Evolutionary conservation across 2,113 vertebrate genomes (phyloP), one percentile per base, ranked within the genome.

Genomic region (Lophochroa leadbeateri): DNA sequence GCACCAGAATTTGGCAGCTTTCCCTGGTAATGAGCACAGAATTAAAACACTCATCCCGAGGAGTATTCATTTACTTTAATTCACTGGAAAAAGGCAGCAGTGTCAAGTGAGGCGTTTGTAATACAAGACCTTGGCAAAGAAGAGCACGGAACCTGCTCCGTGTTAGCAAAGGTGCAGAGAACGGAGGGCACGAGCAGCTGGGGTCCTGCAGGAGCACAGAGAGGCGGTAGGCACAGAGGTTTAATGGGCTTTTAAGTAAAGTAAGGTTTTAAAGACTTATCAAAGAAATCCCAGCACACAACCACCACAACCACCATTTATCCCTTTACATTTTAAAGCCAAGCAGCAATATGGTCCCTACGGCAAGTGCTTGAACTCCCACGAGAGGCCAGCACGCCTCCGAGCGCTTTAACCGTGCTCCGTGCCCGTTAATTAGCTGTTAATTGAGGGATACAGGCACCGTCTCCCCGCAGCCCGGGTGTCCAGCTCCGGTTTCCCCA

Each of bases 161-260:
- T 10, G 1, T 12, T 35, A 60, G 58, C 29, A 11, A 25, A 58
- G 19, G 60, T 0, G 1, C 2, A 12, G 41, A 15, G n/a, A 53
- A 44, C 18, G 0, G 0, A 79, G n/a, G 39, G 53, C 7, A 28
- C 0, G 0, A 60, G 64, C 47, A 61, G 76, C 21, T 2, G 0
- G 18, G 9, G 8, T 1, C 46, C 80, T 18, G 65, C 58, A 27
- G 24, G 17, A 33, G 29, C 7, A 33, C 75, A 55, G 27, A 64
- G 31, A 24, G 10, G 19, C 43, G 2, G 11, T 2, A 1, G 58
- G 49, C 12, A 6, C 44, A 5, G 64, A 10, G 19, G 21, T 41
- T 18, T 2, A 10, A 41, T 1, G 46, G 46, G 21, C 21, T 4
- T 15, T 58, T 15, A 23, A 50, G 70, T n/a, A 69, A 67, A 63